Evolutionary conservation across 2,888 invertebrate genomes (phyloP).

Genomic region (Rhagophthalmus giganteus): DNA sequence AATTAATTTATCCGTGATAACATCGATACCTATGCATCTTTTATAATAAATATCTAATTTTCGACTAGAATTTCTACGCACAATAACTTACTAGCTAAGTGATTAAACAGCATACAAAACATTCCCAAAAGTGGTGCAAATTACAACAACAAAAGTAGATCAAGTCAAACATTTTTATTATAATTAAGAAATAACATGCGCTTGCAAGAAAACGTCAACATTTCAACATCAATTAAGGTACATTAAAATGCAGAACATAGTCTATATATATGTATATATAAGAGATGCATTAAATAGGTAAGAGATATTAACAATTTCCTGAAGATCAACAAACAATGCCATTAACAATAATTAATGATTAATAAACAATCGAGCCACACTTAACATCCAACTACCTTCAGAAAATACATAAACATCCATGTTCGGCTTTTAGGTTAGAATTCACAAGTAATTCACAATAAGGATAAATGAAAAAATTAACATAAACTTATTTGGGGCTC

Average conservation of each 20-base stretch:
- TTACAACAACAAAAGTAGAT: background rate
- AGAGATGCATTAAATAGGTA: conserved; percentile 15
- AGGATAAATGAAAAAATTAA: conserved; percentile 46
- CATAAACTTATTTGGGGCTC: conserved; percentile 38
- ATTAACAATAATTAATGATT: conserved; percentile 9
- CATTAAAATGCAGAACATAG: background rate
- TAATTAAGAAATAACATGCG: conserved; percentile 24
- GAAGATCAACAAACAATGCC: background rate
- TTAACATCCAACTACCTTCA: conserved; percentile 44
- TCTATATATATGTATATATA: conserved; percentile 17
- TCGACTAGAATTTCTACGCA: too few relatives aligned
- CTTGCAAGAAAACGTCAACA: conserved; percentile 23
- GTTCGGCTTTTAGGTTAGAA: conserved; percentile 44
- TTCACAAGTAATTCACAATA: conserved; percentile 39
- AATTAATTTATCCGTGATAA: too few relatives aligned
- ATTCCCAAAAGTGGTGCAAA: conserved; percentile 1
- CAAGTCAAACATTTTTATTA: background rate
- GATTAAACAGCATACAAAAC: conserved; percentile 15
- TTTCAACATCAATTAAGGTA: conserved; percentile 9
- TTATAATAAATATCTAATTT: too few relatives aligned
- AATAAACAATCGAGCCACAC: conserved; percentile 26
- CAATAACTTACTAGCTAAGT: too few relatives aligned
- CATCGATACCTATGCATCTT: too few relatives aligned
- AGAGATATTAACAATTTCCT: background rate
- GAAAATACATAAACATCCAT: conserved; percentile 38